phyloP scores from a whole-genome alignment of 2,797 vertebrate species.

The Sphenopsis melanotis region DNA sequence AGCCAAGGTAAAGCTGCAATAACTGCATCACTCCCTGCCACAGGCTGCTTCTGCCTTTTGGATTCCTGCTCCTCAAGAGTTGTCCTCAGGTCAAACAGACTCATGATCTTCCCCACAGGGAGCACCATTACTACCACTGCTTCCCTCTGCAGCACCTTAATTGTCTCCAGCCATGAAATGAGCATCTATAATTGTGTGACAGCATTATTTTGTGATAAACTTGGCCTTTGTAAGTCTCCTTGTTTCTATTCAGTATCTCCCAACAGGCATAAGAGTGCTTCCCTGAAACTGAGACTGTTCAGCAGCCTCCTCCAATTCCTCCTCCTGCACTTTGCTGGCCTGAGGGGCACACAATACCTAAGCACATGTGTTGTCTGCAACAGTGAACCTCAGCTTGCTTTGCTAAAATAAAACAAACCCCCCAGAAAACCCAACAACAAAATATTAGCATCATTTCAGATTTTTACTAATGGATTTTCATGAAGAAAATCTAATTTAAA shows the following conservation, averaged over 20 bases:
- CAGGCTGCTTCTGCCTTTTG: background rate
- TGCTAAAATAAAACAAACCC: background rate
- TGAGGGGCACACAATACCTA: background rate
- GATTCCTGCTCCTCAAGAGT: background rate
- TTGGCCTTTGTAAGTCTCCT: background rate
- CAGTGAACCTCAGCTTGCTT: background rate
- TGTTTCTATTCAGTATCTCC: background rate
- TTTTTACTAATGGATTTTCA: background rate
- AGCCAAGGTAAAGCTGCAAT: background rate
- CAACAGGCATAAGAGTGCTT: background rate
- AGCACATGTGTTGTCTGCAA: background rate
- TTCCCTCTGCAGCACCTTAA: background rate
- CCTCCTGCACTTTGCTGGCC: rapidly evolving
- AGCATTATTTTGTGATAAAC: background rate
- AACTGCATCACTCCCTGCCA: background rate
- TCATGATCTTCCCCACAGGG: background rate
- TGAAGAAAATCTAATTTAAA: background rate
- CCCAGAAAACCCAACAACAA: background rate
- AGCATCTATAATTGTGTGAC: background rate
- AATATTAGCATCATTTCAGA: background rate
- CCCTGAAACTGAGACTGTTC: background rate
- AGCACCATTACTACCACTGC: background rate
- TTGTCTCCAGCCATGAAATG: background rate
- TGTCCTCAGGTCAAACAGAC: background rate
- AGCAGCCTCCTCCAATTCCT: background rate